Base-by-base conservation (phyloP, 2,797 vertebrate genomes). In the Thamnophis elegans region DNA sequence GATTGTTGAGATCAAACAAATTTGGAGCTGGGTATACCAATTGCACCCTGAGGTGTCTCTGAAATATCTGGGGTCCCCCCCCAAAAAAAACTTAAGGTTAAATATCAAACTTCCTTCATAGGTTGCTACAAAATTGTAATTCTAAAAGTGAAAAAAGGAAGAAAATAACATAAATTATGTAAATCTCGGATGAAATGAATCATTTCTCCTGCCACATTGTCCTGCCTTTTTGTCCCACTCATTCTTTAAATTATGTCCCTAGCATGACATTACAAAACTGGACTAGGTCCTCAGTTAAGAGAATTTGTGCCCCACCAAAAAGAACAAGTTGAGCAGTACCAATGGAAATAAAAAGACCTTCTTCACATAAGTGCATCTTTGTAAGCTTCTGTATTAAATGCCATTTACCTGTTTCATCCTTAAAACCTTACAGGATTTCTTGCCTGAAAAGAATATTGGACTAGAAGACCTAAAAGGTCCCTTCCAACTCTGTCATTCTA, bases 301-400 rank as follows among this genome's bases (percentile, higher is more conserved):
- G 8, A 22, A 22, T 82, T 82, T 82, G 20, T 82, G 18, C 20
- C 1, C 20, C 36, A 25, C 36, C 36, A 82, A 47, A 47, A 42
- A 82, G 20, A 82, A 47, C 10, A 85, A 36, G 58, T 59, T 89
- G 1, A 94, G 26, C 0, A n/a, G 26, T 92, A 92, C 91, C 51
- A 93, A 85, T 16, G 73, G 42, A 0, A 5, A 12, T 92, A 85
- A 89, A 53, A 89, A 55, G 10, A 32, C 8, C 20, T 25, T 58
- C 18, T 87, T 87, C 53, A 53, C 88, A 60, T 82, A 3, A 3
- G 85, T 92, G n/a, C 32, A 28, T 65, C 42, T 89, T 54, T 26
- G n/a, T 2, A 51, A 25, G 25, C 91, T 92, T 20, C 91, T 36
- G 87, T 78, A 90, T 88, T 58, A 90, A 65, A 92, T 93, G 36